Base-by-base conservation (phyloP, 2,797 vertebrate species). In the Gymnothorax javanicus region DNA sequence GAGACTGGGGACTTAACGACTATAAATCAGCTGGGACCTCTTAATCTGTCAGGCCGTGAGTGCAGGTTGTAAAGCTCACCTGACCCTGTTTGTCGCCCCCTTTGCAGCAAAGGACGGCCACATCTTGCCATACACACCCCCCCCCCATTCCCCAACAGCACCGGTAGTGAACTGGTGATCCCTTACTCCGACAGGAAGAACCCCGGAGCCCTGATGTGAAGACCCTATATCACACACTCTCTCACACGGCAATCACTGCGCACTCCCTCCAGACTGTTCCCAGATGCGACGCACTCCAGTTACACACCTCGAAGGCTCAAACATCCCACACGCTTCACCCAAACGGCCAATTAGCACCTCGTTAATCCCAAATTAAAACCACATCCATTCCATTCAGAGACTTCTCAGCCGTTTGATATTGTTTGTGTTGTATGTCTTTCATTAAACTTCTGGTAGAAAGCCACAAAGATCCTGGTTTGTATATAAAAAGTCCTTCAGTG, bases 261-360 rank as follows among this genome's bases (percentile, higher is more conserved):
- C 23, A 59, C n/a, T 62, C 27, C 79, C 52, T 17, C 73, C n/a
- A 33, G 73, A 25, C 25, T n/a, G 8, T 15, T 15, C 73, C 73
- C 73, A 50, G 73, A 77, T 77, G 73, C 20, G 73, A 77, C 43
- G 73, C 15, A 15, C 73, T 77, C 43, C 33, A 50, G 73, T 77
- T 77, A 77, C 73, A 77, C 73, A 17, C 43, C 73, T 17, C 17
- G 12, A 23, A 17, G 50, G 27, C 43, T 27, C 58, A 23, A 20
- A 25, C 27, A 13, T 9, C 90, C 92, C 90, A 92, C 93, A 91
- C 91, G 85, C 89, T 91, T 93, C 91, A 92, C 94, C 91, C 93
- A 92, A 90, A 91, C 93, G 94, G 92, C 94, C 94, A 95, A 96
- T 96, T 95, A 96, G 92, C 94, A 93, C 92, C 84, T 90, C 93